A percentile compares a stretch with the other conserved stretches of the same genome.
phyloP scores from a whole-genome alignment of 2,797 vertebrate species.

The Cyclura pinguis region DNA sequence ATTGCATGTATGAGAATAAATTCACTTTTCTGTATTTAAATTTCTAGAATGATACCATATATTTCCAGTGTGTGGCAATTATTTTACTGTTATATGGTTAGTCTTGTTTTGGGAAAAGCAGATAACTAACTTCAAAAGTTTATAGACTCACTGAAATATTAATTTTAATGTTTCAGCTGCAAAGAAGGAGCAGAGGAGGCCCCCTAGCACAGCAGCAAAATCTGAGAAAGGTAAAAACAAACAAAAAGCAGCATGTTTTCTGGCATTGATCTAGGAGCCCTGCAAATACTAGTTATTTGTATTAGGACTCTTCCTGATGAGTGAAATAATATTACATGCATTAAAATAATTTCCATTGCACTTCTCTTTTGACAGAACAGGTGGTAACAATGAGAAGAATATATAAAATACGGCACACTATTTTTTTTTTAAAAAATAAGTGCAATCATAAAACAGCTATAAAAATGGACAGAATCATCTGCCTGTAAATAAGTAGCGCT shows the following conservation, averaged over 20 bases:
- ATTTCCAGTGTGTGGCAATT: neutral
- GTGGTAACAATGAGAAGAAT: neutral
- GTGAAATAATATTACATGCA: neutral
- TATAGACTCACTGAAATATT: slow-evolving; percentile 55
- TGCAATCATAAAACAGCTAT: neutral
- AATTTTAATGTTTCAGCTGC: slow-evolving; percentile 78
- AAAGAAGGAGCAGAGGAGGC: slow-evolving; percentile 81
- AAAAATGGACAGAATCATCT: neutral
- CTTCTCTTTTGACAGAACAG: slow-evolving; percentile 1
- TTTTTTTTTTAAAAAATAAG: neutral
- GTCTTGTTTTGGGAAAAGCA: slow-evolving; percentile 44
- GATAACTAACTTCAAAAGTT: slow-evolving; percentile 31
- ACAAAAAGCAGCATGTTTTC: neutral
- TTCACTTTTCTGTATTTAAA: neutral
- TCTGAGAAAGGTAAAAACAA: slow-evolving; percentile 77
- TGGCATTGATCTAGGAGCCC: neutral
- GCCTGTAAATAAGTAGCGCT: neutral
- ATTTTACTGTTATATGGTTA: slow-evolving; percentile 35
- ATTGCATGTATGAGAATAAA: neutral
- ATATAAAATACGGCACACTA: neutral
- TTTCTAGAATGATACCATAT: neutral
- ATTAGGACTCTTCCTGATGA: neutral
- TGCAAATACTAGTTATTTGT: neutral
- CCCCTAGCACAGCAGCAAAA: slow-evolving; percentile 76
- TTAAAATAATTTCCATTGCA: neutral